These are phyloP conservation scores for Muscidifurax raptorellus DNA, from an alignment of 1,140 invertebrate species.

Conservation along the genomic window DNA sequence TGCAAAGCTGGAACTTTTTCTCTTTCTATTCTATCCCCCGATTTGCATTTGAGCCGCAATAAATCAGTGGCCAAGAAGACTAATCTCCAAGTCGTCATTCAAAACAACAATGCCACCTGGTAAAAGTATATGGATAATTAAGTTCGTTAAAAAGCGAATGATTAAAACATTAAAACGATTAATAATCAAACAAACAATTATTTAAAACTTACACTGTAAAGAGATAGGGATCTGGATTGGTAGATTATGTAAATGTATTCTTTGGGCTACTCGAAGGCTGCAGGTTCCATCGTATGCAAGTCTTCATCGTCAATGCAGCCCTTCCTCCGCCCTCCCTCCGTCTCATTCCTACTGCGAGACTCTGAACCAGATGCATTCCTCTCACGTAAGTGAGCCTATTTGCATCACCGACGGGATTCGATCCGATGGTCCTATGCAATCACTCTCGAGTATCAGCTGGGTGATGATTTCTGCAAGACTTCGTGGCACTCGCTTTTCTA, in stretches of 20 bases:
- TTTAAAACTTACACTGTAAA: neutral
- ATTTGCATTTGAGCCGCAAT: neutral
- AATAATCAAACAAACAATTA: neutral
- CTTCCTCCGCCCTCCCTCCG: neutral
- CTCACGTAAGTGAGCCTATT: conserved; percentile 48
- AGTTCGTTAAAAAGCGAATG: neutral
- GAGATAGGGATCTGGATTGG: neutral
- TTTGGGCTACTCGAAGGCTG: neutral
- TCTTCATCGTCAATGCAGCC: neutral
- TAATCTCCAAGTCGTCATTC: neutral
- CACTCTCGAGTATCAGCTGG: conserved; percentile 29
- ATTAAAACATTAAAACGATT: too few species aligned
- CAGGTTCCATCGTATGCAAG: neutral
- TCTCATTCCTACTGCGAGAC: neutral
- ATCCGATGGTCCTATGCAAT: conserved; percentile 36
- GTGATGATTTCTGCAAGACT: conserved; percentile 42
- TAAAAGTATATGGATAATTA: neutral
- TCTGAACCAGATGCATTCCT: conserved; percentile 40
- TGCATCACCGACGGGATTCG: conserved; percentile 45
- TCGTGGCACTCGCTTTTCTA: neutral
- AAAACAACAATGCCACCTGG: neutral
- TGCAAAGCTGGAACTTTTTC: neutral
- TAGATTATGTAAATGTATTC: conserved; percentile 28
- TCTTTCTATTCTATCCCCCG: neutral
- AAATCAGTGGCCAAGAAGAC: neutral